Conservation (phyloP, 2,888 invertebrate genomes). For the Nomada ferruginata region DNA sequence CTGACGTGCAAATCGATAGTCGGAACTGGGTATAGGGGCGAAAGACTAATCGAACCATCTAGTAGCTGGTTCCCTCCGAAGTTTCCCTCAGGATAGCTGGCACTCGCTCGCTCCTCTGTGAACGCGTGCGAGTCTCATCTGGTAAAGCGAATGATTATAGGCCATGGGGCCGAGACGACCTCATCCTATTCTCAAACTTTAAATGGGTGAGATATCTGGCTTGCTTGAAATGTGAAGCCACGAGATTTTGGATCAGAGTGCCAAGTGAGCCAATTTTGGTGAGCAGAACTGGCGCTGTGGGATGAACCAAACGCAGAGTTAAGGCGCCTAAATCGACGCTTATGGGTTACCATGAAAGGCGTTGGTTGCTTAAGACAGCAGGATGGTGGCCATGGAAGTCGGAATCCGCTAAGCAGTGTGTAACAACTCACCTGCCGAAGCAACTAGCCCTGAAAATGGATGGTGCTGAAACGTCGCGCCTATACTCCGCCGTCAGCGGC, state of each 20-base stretch:
- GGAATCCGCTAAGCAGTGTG: constrained; percentile 82
- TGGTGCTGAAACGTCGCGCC: constrained; percentile 86
- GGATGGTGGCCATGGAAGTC: constrained; percentile 92
- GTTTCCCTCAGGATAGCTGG: constrained; percentile 86
- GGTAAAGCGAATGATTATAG: constrained; percentile 90
- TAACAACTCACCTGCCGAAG: constrained; percentile 85
- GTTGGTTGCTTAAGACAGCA: constrained; percentile 68
- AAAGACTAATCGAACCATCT: constrained; percentile 91
- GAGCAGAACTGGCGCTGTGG: constrained; percentile 93
- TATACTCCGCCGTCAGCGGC: too few relatives aligned
- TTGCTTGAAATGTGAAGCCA: not conserved
- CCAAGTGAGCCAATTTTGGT: constrained; percentile 46
- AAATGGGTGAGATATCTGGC: not conserved
- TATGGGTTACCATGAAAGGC: constrained; percentile 39
- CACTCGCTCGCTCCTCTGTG: constrained; percentile 88
- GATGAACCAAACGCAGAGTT: constrained; percentile 86
- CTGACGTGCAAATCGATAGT: constrained; percentile 92
- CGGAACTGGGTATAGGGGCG: constrained; percentile 90
- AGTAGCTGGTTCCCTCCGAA: constrained; percentile 92
- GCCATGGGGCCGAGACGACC: constrained; percentile 87
- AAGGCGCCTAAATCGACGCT: constrained; percentile 69
- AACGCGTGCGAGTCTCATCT: constrained; percentile 90
- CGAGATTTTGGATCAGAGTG: constrained; percentile 35
- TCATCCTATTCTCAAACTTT: not conserved
- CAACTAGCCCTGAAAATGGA: constrained; percentile 89